Evolutionary conservation across 2,797 vertebrate genomes (phyloP).

Genomic region (Gouania willdenowi): DNA sequence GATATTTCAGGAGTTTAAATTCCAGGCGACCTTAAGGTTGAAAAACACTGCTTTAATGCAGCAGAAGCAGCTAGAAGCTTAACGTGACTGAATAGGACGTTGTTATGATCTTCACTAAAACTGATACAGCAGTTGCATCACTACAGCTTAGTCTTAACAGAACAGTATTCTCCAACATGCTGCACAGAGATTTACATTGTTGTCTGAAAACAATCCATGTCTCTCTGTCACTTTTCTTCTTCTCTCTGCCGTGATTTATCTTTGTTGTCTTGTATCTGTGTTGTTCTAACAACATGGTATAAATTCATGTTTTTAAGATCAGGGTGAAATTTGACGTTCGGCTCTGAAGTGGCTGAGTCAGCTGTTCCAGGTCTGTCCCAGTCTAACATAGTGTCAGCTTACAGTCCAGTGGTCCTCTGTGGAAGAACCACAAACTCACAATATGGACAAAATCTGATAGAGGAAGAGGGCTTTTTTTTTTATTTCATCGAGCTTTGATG

Average conservation of each 20-base stretch:
- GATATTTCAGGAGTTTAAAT: too few species aligned
- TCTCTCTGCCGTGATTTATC: background rate
- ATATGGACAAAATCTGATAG: background rate
- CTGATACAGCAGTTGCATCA: too few species aligned
- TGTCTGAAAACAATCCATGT: slow-evolving; percentile 8
- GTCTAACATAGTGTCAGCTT: slow-evolving; percentile 40
- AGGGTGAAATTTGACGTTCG: slow-evolving; percentile 61
- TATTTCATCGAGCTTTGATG: slow-evolving; percentile 17
- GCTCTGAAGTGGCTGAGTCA: slow-evolving; percentile 69
- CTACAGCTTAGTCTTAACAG: too few species aligned
- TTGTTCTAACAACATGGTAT: slow-evolving; percentile 28
- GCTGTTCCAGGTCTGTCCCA: slow-evolving; percentile 44
- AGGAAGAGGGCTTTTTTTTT: slow-evolving; percentile 8
- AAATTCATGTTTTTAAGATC: slow-evolving; percentile 52
- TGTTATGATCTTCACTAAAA: too few species aligned
- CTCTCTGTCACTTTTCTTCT: slow-evolving; percentile 8
- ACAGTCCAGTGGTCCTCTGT: slow-evolving; percentile 15
- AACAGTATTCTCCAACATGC: too few species aligned
- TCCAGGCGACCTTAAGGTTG: too few species aligned
- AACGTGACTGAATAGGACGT: too few species aligned
- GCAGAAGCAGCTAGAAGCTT: too few species aligned
- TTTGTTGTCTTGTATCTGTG: slow-evolving; percentile 19
- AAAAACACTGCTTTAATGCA: too few species aligned
- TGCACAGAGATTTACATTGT: slow-evolving; percentile 4
- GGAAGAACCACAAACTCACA: slow-evolving; percentile 19